A percentile compares a stretch with the other conserved stretches of the same genome.
Evolutionary conservation across 1,140 invertebrate genomes (phyloP).

Genomic region (Luehdorfia chinensis): DNA sequence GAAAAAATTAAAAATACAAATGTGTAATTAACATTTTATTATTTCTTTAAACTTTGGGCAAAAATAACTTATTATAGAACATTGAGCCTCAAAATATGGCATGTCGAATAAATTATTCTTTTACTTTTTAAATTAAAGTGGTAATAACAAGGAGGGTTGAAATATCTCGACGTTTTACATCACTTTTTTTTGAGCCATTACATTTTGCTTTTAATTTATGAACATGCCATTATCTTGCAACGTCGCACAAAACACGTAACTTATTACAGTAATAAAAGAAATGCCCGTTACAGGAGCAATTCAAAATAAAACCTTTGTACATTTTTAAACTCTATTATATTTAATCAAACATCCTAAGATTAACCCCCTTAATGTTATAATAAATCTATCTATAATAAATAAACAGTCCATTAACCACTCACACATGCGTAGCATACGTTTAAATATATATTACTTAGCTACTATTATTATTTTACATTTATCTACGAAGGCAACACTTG

Average conservation of each 20-base stretch:
- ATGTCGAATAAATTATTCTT: constrained; percentile 20
- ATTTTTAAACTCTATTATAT: constrained; percentile 16
- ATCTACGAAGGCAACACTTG: constrained; percentile 66
- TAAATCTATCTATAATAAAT: constrained; percentile 16
- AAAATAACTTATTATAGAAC: constrained; percentile 17
- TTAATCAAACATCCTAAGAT: background rate
- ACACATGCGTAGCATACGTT: constrained; percentile 7
- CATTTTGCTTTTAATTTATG: constrained; percentile 21
- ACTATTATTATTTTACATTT: constrained; percentile 15
- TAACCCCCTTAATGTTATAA: constrained; percentile 12
- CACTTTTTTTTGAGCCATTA: constrained; percentile 21
- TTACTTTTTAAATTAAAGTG: constrained; percentile 14
- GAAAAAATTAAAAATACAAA: constrained; percentile 24
- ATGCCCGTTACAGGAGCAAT: background rate
- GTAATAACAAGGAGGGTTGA: too few relatives aligned
- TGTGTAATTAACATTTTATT: constrained; percentile 10
- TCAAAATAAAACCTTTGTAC: constrained; percentile 23
- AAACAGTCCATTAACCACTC: constrained; percentile 15
- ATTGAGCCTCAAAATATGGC: constrained; percentile 27
- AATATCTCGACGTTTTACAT: too few relatives aligned
- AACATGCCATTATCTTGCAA: constrained; percentile 31
- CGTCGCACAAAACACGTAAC: constrained; percentile 14
- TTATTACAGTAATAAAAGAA: constrained; percentile 8
- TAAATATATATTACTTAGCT: constrained; percentile 20
- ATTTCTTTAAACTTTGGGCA: too few relatives aligned